These are phyloP conservation scores for Ovis canadensis DNA, from an alignment of 2,113 vertebrate genomes.

Conservation along the genomic window DNA sequence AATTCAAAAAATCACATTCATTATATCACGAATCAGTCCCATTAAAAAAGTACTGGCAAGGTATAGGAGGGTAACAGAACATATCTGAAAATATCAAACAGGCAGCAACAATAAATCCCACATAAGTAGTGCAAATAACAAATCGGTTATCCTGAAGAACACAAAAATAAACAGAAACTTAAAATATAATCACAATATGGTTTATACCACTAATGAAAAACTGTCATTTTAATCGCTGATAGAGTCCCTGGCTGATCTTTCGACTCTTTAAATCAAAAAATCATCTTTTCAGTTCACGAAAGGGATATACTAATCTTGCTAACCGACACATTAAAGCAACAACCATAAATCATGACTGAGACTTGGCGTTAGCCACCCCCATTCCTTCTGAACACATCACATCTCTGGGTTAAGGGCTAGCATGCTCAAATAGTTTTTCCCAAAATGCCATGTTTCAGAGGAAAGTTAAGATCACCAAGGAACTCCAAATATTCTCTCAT, in stretches of 20 bases:
- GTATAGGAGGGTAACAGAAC: neutral
- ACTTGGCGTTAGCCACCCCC: neutral
- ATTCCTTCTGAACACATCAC: neutral
- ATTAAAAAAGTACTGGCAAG: neutral
- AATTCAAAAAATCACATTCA: neutral
- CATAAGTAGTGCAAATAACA: neutral
- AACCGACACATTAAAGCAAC: neutral
- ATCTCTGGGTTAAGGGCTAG: neutral
- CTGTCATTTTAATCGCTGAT: neutral
- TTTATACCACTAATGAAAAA: neutral
- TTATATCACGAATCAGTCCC: neutral
- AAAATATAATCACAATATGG: neutral
- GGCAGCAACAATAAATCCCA: neutral
- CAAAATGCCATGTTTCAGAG: neutral
- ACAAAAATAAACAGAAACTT: neutral
- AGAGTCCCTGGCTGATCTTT: neutral
- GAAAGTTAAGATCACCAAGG: neutral
- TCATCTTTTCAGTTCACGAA: neutral
- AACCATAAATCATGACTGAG: neutral
- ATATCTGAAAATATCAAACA: neutral
- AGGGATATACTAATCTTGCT: neutral
- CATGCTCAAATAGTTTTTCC: neutral
- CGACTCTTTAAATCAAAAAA: neutral
- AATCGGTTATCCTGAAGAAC: neutral
- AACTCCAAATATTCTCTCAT: neutral